phyloP scores from a whole-genome alignment of 2,113 vertebrate species.

The Lycaon pictus region DNA sequence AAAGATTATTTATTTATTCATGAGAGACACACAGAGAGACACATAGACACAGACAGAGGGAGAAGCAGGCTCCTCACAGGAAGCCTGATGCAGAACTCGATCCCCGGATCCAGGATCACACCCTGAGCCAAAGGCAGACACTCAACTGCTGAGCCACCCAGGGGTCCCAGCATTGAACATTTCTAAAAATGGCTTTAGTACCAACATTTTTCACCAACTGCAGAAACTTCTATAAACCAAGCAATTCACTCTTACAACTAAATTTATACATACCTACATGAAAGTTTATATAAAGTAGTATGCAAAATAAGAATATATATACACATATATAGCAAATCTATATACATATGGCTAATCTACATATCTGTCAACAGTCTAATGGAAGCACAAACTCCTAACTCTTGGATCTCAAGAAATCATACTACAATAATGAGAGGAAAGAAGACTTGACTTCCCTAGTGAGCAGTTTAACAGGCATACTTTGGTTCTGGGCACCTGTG shows the following conservation, averaged over 20 bases:
- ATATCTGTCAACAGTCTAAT: background rate
- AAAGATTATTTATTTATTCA: too few relatives aligned
- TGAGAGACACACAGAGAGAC: too few relatives aligned
- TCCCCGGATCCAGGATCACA: background rate
- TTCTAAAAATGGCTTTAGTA: background rate
- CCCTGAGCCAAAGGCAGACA: background rate
- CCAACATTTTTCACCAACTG: background rate
- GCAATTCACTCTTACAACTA: background rate
- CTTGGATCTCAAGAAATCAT: slow-evolving; percentile 18
- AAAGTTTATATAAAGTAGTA: background rate
- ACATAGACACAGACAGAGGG: too few relatives aligned
- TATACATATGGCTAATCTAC: background rate
- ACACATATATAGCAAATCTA: background rate
- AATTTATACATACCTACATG: background rate
- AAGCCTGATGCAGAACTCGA: too few relatives aligned
- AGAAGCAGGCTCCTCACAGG: too few relatives aligned
- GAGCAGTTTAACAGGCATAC: background rate
- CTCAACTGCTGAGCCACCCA: background rate
- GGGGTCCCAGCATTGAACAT: background rate
- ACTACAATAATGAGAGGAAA: background rate
- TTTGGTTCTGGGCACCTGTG: background rate
- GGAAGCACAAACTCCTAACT: background rate
- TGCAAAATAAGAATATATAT: background rate
- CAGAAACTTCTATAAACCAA: background rate
- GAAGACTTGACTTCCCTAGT: background rate